phyloP scores from a whole-genome alignment of 2,888 invertebrate genomes.

The Atethmia centrago region DNA sequence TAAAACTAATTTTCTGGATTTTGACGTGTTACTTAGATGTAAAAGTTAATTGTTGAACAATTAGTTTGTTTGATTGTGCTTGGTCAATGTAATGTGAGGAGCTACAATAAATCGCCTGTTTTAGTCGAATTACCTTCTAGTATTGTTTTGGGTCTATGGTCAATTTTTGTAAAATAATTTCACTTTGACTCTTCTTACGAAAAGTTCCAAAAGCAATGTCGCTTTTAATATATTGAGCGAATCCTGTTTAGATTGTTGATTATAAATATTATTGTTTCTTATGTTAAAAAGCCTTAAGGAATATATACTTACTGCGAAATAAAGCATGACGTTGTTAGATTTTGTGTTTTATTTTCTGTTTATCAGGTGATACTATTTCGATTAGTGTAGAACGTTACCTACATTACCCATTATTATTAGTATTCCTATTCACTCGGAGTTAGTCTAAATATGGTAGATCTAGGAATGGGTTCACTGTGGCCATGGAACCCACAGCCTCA shows the following conservation, averaged over 20 bases:
- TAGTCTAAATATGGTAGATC: background rate
- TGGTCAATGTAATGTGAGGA: constrained; percentile 46
- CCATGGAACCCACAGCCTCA: background rate
- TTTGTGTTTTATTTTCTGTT: constrained; percentile 27
- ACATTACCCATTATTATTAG: background rate
- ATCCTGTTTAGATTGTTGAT: constrained; percentile 61
- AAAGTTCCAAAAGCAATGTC: constrained; percentile 42
- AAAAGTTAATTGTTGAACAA: constrained; percentile 54
- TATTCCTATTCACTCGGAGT: background rate
- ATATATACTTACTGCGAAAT: constrained; percentile 65
- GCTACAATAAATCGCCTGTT: constrained; percentile 46
- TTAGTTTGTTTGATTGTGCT: constrained; percentile 53
- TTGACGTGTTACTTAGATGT: constrained; percentile 57
- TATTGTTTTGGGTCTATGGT: constrained; percentile 52
- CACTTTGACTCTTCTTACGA: constrained; percentile 28
- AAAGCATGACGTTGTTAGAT: constrained; percentile 67
- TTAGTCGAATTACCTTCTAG: constrained; percentile 49
- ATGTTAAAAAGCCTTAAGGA: constrained; percentile 65
- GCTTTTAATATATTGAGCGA: constrained; percentile 54
- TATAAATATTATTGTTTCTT: constrained; percentile 65
- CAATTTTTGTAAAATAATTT: constrained; percentile 53
- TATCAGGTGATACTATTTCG: background rate
- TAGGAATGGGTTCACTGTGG: background rate
- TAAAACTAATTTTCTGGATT: constrained; percentile 70
- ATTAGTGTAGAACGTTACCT: background rate